These are phyloP conservation scores for Sylvia atricapilla DNA, from an alignment of 2,113 vertebrate species.

Conservation along the genomic window DNA sequence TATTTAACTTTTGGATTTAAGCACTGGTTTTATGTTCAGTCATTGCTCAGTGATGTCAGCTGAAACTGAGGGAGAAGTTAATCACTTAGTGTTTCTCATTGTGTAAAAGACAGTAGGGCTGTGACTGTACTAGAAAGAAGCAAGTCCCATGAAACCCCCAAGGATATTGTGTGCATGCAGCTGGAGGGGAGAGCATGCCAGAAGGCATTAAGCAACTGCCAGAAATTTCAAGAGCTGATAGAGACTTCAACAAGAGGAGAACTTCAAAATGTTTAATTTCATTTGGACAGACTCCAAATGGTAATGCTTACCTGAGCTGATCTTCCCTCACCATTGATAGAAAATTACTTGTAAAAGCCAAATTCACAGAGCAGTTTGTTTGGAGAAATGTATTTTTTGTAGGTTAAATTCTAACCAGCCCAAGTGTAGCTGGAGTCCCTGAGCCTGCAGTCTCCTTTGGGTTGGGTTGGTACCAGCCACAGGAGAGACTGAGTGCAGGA, in stretches of 20 bases:
- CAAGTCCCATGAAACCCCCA: not conserved
- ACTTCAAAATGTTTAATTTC: conserved; percentile 2
- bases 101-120: not conserved
- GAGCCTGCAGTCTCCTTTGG: not conserved
- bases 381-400: not conserved
- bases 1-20: conserved; percentile 23
- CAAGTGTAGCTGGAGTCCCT: not conserved
- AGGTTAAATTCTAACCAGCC: not conserved
- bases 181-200: not conserved
- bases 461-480: not conserved
- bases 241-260: not conserved
- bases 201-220: conserved; percentile 9
- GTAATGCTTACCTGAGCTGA: conserved; percentile 8
- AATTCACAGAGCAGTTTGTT: not conserved
- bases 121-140: not conserved
- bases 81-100: not conserved
- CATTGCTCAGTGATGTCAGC: not conserved
- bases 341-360: not conserved
- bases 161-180: not conserved
- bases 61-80: not conserved
- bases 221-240: conserved; percentile 6
- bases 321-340: not conserved
- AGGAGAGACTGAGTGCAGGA: not conserved
- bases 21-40: not conserved
- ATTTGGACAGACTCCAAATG: not conserved